Base-by-base conservation (phyloP, 1,140 invertebrate genomes). In the Tribolium castaneum region DNA sequence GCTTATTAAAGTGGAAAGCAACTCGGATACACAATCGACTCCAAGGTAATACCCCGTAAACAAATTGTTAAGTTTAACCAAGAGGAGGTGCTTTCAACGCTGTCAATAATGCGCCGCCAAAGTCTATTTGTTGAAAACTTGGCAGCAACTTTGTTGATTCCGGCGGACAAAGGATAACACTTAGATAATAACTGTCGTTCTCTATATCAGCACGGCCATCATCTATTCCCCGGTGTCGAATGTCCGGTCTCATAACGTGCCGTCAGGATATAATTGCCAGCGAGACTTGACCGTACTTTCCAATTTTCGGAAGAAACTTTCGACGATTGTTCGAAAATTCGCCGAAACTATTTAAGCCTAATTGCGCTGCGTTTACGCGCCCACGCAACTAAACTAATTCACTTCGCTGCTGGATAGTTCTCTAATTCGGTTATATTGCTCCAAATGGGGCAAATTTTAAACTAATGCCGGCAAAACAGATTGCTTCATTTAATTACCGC, bases 181-280 rank as follows among this genome's bases (percentile, higher is more conserved):
- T 39, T 75, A 56, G 74, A 62, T 75, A 66, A 75, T 75, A 59
- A 75, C 74, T 75, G 74, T 75, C 74, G 74, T 35, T 66, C 74
- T 75, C 56, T 59, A 75, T 75, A 75, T 75, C 74, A 75, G 74
- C 51, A 54, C 22, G 34, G 59, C 59, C 59, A 66, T 66, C 59
- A 35, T 66, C 59, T 35, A 66, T 66, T 66, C 59, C 59, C 59
- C 59, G 25, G 59, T 66, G 59, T 66, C 59, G 59, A 66, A 66
- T 66, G 59, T 66, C 59, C 59, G 59, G 34, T 66, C 59, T 66
- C 13, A 39, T 66, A 66, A 66, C 59, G 25, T 12, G 59, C 59
- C 59, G 59, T 66, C 59, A 66, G 14, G 30, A 16, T 35, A 35
- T 66, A 66, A 66, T 66, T 66, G 59, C 59, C 59, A 9, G 6